Evolutionary conservation across 2,797 vertebrate species (phyloP), one percentile per base, ranked within the genome.

Genomic region (Esox masquinongy): DNA sequence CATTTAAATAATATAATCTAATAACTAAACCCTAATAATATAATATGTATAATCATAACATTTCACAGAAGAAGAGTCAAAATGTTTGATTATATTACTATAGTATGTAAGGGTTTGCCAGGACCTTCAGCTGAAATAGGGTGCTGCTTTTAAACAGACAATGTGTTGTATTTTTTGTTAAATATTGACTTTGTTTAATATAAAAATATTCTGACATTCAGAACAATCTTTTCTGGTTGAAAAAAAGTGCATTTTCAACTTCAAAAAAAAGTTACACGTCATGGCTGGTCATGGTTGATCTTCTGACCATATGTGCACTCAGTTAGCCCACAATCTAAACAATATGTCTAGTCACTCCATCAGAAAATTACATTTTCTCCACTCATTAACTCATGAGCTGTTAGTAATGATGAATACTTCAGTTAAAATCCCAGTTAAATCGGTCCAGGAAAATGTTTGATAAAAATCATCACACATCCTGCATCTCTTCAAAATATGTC

Each of bases 401-500:
- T 83, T 73, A 61, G 12, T n/a, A 67, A 31, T 89, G 83, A 88
- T 78, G 61, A 69, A 88, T 86, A 77, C 70, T 34, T 67, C 80
- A 78, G 43, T 26, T 61, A 12, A 24, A 24, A 1, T 61, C 51
- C 56, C 56, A 11, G 72, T 66, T 47, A 80, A 77, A 82, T 71
- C 26, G 24, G 64, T 82, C 47, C 1, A 74, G 77, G 70, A 69
- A 77, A 75, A 81, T 70, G 70, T 68, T 83, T 83, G 83, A 90
- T 84, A 80, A 70, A 87, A 87, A 93, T 91, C 87, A 84, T 84
- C 84, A 85, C 83, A 88, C 85, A 87, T 88, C 82, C 88, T 89
- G 86, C 82, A 80, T 88, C 82, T 73, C 78, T 74, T 83, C 81
- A 80, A 83, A 90, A 90, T 88, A 83, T 82, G 82, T 75, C 77